Conservation (phyloP, 2,888 invertebrate genomes). For the Busseola fusca region DNA sequence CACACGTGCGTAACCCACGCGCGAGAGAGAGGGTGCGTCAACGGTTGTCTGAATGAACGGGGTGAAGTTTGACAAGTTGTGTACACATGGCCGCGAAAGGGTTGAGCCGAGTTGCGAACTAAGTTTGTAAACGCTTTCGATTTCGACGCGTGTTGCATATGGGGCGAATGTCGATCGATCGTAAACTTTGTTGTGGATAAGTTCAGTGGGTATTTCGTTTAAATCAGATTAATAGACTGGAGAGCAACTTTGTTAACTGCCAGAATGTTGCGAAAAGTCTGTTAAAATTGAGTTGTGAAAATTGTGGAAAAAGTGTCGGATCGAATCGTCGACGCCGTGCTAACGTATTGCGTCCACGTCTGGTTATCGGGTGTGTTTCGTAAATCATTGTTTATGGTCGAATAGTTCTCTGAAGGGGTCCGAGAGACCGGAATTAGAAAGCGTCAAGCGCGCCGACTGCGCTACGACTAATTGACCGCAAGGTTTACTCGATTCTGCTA, state of each 20-base stretch:
- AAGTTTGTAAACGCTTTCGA: slow-evolving; percentile 82
- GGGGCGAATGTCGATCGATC: slow-evolving; percentile 82
- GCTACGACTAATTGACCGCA: slow-evolving; percentile 86
- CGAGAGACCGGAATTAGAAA: slow-evolving; percentile 85
- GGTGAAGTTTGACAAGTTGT: slow-evolving; percentile 82
- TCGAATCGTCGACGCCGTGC: slow-evolving; percentile 69
- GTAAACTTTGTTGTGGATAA: slow-evolving; percentile 72
- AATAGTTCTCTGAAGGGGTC: slow-evolving; percentile 83
- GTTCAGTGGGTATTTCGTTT: slow-evolving; percentile 71
- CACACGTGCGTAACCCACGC: slow-evolving; percentile 81
- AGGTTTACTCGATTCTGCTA: slow-evolving; percentile 82
- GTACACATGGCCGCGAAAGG: slow-evolving; percentile 83
- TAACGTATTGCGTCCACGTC: slow-evolving; percentile 75
- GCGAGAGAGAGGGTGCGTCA: slow-evolving; percentile 77
- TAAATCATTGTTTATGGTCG: slow-evolving; percentile 87
- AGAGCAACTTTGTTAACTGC: slow-evolving; percentile 47
- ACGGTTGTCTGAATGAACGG: slow-evolving; percentile 84
- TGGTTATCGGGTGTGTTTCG: slow-evolving; percentile 80
- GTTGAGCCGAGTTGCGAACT: slow-evolving; percentile 81
- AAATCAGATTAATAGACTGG: slow-evolving; percentile 66
- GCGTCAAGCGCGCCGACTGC: slow-evolving; percentile 81
- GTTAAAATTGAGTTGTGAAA: slow-evolving; percentile 71
- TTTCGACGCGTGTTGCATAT: slow-evolving; percentile 86
- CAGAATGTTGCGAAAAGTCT: slow-evolving; percentile 63
- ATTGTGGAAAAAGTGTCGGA: slow-evolving; percentile 74